phyloP scores from a whole-genome alignment of 2,797 vertebrate species.

The Sebastes hubbsi region DNA sequence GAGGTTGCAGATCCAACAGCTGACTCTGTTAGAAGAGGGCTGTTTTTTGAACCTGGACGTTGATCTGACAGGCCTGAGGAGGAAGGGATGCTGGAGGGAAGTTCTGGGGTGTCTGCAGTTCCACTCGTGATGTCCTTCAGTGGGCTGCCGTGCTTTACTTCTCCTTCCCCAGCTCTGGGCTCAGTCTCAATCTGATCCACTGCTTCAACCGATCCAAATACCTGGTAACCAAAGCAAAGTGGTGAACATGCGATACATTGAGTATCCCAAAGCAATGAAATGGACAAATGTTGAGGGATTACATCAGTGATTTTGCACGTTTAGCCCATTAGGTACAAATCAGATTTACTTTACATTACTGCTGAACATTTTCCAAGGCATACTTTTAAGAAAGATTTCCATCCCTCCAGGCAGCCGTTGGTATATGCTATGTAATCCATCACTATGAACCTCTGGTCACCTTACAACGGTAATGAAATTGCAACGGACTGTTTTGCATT shows the following conservation, averaged over 20 bases:
- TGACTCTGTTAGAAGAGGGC: slow-evolving; percentile 75
- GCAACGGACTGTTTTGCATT: background rate
- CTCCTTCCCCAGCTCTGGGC: slow-evolving; percentile 79
- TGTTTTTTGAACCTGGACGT: slow-evolving; percentile 81
- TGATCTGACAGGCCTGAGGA: slow-evolving; percentile 79
- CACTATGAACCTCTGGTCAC: background rate
- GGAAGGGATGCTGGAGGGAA: slow-evolving; percentile 85
- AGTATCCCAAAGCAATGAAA: background rate
- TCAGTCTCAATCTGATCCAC: slow-evolving; percentile 82
- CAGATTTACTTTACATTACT: background rate
- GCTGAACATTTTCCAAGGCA: background rate
- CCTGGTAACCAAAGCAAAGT: slow-evolving; percentile 75
- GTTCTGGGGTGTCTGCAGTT: slow-evolving; percentile 82
- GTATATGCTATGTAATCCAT: background rate
- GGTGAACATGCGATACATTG: background rate
- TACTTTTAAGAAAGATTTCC: background rate
- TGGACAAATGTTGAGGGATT: background rate
- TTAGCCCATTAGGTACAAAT: background rate
- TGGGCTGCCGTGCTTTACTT: slow-evolving; percentile 65
- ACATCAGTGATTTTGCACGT: background rate
- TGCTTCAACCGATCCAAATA: slow-evolving; percentile 92
- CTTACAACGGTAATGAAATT: background rate
- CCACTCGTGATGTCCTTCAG: slow-evolving; percentile 69
- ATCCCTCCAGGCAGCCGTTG: background rate
- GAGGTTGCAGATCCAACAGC: slow-evolving; percentile 29